phyloP scores from a whole-genome alignment of 2,113 vertebrate species.

The Fregetta grallaria region DNA sequence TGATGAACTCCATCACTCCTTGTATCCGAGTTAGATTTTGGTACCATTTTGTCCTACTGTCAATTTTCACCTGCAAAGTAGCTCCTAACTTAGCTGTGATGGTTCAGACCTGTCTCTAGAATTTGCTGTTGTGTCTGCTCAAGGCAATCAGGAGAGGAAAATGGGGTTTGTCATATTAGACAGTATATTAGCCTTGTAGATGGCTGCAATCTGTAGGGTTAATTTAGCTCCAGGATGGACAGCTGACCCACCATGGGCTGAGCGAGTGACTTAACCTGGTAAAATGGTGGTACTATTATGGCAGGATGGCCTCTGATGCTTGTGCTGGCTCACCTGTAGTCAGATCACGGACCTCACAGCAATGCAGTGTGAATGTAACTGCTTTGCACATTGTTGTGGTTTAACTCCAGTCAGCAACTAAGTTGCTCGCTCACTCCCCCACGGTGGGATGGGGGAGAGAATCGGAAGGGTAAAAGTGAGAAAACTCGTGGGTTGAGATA shows the following conservation, averaged over 20 bases:
- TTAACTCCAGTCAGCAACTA: too few species aligned
- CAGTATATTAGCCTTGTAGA: background rate
- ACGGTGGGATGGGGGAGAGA: too few species aligned
- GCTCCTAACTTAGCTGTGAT: background rate
- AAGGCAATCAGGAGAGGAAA: background rate
- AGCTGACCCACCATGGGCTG: background rate
- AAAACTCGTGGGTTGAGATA: too few species aligned
- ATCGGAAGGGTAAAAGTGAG: too few species aligned
- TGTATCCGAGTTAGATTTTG: background rate
- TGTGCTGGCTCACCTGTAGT: background rate
- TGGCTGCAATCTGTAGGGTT: background rate
- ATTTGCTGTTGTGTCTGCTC: background rate
- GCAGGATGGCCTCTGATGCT: background rate
- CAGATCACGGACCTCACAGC: background rate
- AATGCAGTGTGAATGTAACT: rapidly evolving
- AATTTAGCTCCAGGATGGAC: background rate
- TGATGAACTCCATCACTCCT: background rate
- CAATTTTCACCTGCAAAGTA: background rate
- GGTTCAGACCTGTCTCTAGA: background rate
- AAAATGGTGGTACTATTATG: rapidly evolving
- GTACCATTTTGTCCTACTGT: background rate
- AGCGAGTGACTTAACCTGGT: background rate
- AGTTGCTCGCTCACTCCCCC: too few species aligned
- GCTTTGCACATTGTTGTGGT: background rate
- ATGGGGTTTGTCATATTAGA: background rate